These are phyloP conservation scores for Falco biarmicus DNA, from an alignment of 2,797 vertebrate species.

Conservation along the genomic window DNA sequence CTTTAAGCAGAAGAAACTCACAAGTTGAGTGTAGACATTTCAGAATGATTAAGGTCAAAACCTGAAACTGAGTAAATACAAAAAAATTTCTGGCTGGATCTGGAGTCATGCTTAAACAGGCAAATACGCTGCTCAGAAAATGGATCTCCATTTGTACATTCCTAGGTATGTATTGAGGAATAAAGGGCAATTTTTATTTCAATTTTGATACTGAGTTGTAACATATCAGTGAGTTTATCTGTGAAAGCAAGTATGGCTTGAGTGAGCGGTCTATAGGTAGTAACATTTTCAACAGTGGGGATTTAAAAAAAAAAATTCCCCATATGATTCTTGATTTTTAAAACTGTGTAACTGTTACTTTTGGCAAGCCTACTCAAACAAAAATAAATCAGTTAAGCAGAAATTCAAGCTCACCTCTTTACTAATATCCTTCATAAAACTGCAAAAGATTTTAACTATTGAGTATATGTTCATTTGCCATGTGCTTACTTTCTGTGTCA, in stretches of 20 bases:
- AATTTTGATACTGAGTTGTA: neutral
- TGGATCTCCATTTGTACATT: neutral
- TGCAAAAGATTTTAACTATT: neutral
- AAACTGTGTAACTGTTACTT: neutral
- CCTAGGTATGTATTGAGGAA: neutral
- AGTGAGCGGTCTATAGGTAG: neutral
- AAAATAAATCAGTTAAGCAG: neutral
- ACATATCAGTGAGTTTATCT: neutral
- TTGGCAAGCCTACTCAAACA: neutral
- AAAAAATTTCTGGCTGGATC: neutral
- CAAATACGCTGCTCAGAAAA: neutral
- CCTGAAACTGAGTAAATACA: neutral
- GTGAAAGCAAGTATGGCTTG: neutral
- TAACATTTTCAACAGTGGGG: neutral
- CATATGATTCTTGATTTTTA: neutral
- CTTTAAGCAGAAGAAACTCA: neutral
- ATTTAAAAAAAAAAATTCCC: neutral
- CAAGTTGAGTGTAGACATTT: neutral
- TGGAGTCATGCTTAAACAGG: neutral
- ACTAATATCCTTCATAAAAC: neutral
- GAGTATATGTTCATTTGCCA: neutral
- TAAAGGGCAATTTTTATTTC: neutral
- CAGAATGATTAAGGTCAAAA: neutral
- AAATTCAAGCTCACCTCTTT: neutral
- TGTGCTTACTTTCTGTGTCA: neutral